Conservation (phyloP, 2,113 vertebrate species). For the Paradisaea rubra region DNA sequence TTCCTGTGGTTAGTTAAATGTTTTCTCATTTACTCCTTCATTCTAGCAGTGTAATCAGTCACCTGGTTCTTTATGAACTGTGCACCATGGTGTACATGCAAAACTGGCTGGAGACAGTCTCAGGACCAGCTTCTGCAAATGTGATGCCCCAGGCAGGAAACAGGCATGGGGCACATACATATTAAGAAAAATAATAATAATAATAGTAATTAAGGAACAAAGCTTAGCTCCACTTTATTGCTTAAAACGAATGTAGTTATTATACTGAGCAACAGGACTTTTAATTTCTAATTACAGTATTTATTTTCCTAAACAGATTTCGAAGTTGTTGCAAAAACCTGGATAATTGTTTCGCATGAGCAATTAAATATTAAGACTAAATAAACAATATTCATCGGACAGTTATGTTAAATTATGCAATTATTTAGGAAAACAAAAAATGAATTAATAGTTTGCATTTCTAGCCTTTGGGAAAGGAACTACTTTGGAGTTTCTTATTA, state of each 20-base stretch:
- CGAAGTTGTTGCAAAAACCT: conserved; percentile 46
- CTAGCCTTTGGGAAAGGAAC: background rate
- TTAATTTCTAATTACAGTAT: conserved; percentile 53
- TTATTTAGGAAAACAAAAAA: conserved; percentile 59
- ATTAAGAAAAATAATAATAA: conserved; percentile 17
- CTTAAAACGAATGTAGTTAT: conserved; percentile 47
- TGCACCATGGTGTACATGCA: background rate
- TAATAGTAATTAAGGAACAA: conserved; percentile 54
- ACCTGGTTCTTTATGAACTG: conserved; percentile 26
- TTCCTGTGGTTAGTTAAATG: conserved; percentile 51
- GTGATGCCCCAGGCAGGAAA: conserved; percentile 19
- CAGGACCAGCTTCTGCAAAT: conserved; percentile 23
- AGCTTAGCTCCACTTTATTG: conserved; percentile 26
- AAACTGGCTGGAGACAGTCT: background rate
- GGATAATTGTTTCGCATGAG: conserved; percentile 35
- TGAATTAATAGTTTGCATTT: background rate
- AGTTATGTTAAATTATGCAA: conserved; percentile 45
- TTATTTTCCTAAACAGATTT: conserved; percentile 61
- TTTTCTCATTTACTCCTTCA: conserved; percentile 43
- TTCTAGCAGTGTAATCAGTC: conserved; percentile 10
- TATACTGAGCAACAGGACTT: conserved; percentile 29
- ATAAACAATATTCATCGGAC: conserved; percentile 28
- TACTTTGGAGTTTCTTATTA: background rate
- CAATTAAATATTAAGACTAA: conserved; percentile 58
- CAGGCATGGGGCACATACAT: background rate